Evolutionary conservation across 2,888 invertebrate genomes (phyloP).

Genomic region (Cyclophora albipunctata): DNA sequence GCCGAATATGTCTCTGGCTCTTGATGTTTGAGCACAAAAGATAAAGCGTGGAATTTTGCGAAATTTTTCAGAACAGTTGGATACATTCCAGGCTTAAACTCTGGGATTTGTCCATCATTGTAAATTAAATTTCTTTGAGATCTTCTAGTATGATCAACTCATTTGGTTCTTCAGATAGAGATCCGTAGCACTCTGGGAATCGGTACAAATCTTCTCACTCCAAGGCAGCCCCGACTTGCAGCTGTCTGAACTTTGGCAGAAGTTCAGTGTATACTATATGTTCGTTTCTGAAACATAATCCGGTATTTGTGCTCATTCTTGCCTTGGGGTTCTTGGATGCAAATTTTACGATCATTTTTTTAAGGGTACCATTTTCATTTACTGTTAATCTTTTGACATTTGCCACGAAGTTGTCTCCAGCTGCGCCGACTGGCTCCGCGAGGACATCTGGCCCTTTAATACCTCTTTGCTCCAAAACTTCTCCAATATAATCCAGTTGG

Average conservation of each 20-base stretch:
- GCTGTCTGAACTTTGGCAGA: constrained; percentile 12
- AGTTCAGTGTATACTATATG: constrained; percentile 24
- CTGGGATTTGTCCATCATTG: background rate
- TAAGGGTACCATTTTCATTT: constrained; percentile 18
- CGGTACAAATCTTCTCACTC: constrained; percentile 1
- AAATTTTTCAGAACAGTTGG: constrained; percentile 9
- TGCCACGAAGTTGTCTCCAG: constrained; percentile 26
- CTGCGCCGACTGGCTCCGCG: constrained; percentile 17
- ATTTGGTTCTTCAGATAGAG: constrained; percentile 5
- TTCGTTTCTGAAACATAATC: constrained; percentile 24
- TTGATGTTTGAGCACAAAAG: constrained; percentile 7
- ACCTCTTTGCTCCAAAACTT: constrained; percentile 12
- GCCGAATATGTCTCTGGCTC: constrained; percentile 1
- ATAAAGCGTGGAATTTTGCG: constrained; percentile 16
- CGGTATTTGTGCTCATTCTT: constrained; percentile 9
- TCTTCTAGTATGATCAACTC: constrained; percentile 19
- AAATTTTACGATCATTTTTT: constrained; percentile 30
- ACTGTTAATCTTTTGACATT: constrained; percentile 20
- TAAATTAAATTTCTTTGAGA: background rate
- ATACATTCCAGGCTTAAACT: constrained; percentile 1
- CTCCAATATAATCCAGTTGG: constrained; percentile 14
- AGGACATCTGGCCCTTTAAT: constrained; percentile 9
- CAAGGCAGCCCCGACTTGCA: background rate
- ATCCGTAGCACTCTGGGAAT: constrained; percentile 13
- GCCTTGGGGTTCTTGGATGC: constrained; percentile 18